Evolutionary conservation across 1,140 invertebrate genomes (phyloP).

Genomic region (Zophobas atratus): DNA sequence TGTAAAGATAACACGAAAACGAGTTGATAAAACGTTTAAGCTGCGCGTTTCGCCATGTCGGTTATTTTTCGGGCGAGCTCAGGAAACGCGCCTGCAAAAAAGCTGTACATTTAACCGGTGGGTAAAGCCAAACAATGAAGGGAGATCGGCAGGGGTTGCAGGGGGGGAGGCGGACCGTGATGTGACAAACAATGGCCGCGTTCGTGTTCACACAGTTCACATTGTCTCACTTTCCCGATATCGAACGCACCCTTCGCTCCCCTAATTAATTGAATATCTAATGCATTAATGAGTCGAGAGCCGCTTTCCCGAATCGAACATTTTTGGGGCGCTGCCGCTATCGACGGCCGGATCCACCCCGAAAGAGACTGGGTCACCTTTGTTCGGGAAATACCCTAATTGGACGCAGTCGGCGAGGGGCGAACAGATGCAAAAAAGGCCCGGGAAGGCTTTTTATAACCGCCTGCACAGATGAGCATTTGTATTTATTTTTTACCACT

Average conservation of each 20-base stretch:
- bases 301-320: not conserved
- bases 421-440: no score
- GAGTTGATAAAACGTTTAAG: constrained; percentile 1
- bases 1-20: constrained; percentile 6
- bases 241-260: not conserved
- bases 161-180: not conserved
- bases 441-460: no score
- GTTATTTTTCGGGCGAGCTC: constrained; percentile 9
- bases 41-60: constrained; percentile 5
- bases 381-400: constrained; percentile 62
- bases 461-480: no score
- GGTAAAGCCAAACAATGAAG: constrained; percentile 31
- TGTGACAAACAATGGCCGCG: constrained; percentile 31
- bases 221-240: not conserved
- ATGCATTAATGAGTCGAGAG: not conserved
- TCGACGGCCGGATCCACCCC: constrained; percentile 48
- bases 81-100: constrained; percentile 8
- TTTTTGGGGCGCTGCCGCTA: constrained; percentile 4
- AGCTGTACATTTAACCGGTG: constrained; percentile 32
- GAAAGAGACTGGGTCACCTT: constrained; percentile 61
- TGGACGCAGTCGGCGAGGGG: constrained; percentile 45
- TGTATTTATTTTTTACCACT: no score
- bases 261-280: not conserved
- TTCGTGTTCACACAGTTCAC: not conserved
- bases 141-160: constrained; percentile 20